These are phyloP conservation scores for Eremobia ochroleuca DNA, from an alignment of 2,888 invertebrate genomes.

Conservation along the genomic window DNA sequence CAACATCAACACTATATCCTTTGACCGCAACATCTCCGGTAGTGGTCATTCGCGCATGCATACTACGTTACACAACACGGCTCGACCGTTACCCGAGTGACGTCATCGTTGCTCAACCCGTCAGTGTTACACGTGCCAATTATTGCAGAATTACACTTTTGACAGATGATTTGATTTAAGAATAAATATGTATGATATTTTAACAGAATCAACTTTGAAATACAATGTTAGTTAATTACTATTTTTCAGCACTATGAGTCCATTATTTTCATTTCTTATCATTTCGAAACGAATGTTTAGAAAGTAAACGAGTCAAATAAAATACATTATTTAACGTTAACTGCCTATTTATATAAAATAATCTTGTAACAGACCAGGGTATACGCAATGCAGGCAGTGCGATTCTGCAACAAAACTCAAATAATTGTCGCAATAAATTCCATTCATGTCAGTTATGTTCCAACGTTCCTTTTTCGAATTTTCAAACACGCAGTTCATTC, in stretches of 20 bases:
- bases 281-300: neutral
- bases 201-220: neutral
- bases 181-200: neutral
- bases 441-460: slow-evolving; percentile 55
- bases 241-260: neutral
- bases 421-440: slow-evolving; percentile 59
- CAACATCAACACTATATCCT: slow-evolving; percentile 42
- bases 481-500: slow-evolving; percentile 47
- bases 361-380: slow-evolving; percentile 42
- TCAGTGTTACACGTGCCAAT: slow-evolving; percentile 32
- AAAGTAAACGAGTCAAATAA: slow-evolving; percentile 1
- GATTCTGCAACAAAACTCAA: slow-evolving; percentile 57
- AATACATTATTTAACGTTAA: slow-evolving; percentile 8
- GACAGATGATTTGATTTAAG: neutral
- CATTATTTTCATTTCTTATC: neutral
- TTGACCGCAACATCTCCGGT: slow-evolving; percentile 54
- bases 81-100: slow-evolving; percentile 42
- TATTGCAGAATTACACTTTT: slow-evolving; percentile 48
- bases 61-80: slow-evolving; percentile 27
- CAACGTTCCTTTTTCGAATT: slow-evolving; percentile 60
- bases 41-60: slow-evolving; percentile 30
- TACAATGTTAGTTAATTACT: neutral
- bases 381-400: slow-evolving; percentile 48
- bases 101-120: slow-evolving; percentile 43
- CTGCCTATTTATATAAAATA: neutral